Evolutionary conservation across 2,888 invertebrate genomes (phyloP).

Genomic region (Romanomermis culicivorax): DNA sequence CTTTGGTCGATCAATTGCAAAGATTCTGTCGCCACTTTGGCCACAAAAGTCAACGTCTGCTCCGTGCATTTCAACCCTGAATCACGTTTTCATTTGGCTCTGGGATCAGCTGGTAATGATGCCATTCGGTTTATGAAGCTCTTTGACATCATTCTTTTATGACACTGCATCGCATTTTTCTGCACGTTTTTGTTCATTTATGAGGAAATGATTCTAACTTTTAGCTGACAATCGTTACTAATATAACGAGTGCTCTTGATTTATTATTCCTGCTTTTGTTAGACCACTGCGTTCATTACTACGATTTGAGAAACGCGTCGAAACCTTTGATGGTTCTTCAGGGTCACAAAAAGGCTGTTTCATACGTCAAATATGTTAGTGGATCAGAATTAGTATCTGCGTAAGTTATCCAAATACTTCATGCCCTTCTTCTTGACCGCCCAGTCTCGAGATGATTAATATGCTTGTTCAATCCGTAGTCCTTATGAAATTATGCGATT

Average conservation of each 20-base stretch:
- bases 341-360: slow-evolving; percentile 77
- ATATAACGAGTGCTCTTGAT: too few species aligned
- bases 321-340: slow-evolving; percentile 58
- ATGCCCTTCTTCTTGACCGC: too few species aligned
- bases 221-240: too few species aligned
- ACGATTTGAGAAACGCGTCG: slow-evolving; percentile 63
- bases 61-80: slow-evolving; percentile 73
- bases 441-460: too few species aligned
- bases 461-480: too few species aligned
- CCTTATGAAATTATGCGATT: too few species aligned
- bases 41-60: slow-evolving; percentile 82
- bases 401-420: too few species aligned
- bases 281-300: slow-evolving; percentile 87
- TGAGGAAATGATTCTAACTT: background rate
- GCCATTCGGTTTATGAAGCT: background rate
- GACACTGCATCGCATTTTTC: too few species aligned
- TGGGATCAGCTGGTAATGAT: slow-evolving; percentile 54
- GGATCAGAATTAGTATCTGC: slow-evolving; percentile 66
- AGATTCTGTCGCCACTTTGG: slow-evolving; percentile 61
- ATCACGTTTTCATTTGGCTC: slow-evolving; percentile 65
- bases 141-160: background rate
- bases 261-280: slow-evolving; percentile 12
- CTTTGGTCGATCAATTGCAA: slow-evolving; percentile 72
- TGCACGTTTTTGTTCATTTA: background rate
- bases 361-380: slow-evolving; percentile 73